A percentile compares a stretch with the other conserved stretches of the same genome.
phyloP scores from a whole-genome alignment of 2,888 invertebrate species.

The Tetragonula carbonaria region DNA sequence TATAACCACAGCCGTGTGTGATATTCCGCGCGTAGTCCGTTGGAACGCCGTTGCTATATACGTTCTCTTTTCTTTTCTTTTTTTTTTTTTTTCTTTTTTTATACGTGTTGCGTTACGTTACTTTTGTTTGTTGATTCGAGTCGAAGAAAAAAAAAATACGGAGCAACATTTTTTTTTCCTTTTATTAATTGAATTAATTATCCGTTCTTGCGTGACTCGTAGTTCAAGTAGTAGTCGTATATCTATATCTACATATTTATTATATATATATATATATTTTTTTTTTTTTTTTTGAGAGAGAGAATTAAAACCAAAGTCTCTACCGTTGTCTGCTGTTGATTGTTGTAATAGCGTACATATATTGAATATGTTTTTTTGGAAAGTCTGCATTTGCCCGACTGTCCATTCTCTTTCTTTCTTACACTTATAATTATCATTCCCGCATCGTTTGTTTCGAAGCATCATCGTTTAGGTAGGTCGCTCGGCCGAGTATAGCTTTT shows the following conservation, averaged over 20 bases:
- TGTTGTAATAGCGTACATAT: conserved; percentile 67
- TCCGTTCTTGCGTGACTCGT: conserved; percentile 39
- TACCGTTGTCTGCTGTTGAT: conserved; percentile 64
- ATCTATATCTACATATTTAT: not conserved
- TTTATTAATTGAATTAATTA: conserved; percentile 6
- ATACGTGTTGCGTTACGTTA: conserved; percentile 49
- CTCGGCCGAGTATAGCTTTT: conserved; percentile 67
- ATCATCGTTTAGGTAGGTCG: conserved; percentile 68
- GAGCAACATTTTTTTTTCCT: conserved; percentile 25
- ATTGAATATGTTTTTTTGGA: conserved; percentile 61
- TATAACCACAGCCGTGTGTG: conserved; percentile 14
- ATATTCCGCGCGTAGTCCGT: conserved; percentile 53
- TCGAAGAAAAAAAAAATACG: conserved; percentile 31
- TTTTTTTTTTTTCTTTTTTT: not conserved
- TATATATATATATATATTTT: not conserved
- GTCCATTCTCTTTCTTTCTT: conserved; percentile 47
- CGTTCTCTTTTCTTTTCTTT: not conserved
- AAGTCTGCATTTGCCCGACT: conserved; percentile 69
- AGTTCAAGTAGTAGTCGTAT: conserved; percentile 60
- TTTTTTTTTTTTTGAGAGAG: conserved; percentile 4
- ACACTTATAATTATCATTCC: conserved; percentile 55
- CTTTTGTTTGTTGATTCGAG: conserved; percentile 3
- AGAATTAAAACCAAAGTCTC: conserved; percentile 44
- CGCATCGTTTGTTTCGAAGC: conserved; percentile 65
- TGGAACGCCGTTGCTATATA: conserved; percentile 45